A percentile compares a stretch with the other conserved stretches of the same genome.
Conservation (phyloP, 2,113 vertebrate species). For the Carollia perspicillata region DNA sequence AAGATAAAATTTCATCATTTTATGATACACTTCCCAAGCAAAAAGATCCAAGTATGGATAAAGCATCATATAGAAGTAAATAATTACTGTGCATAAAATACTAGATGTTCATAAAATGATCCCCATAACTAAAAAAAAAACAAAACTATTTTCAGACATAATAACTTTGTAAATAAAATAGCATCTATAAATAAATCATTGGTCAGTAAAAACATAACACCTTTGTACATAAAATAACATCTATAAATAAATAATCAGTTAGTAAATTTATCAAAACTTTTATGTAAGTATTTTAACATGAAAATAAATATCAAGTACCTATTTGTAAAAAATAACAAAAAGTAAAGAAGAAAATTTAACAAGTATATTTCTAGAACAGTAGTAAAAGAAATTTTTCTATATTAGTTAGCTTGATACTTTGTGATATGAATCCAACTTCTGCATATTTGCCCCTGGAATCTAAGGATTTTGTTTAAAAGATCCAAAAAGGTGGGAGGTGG, state of each 20-base stretch:
- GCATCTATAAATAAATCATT: not conserved
- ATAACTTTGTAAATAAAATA: not conserved
- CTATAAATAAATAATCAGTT: not conserved
- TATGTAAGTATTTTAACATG: not conserved
- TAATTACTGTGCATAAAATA: not conserved
- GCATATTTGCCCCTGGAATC: not conserved
- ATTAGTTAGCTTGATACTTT: not conserved
- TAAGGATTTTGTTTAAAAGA: not conserved
- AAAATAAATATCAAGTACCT: not conserved
- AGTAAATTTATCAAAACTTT: not conserved
- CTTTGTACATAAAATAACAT: not conserved
- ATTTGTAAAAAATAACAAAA: not conserved
- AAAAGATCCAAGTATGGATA: not conserved
- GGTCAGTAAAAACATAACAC: not conserved
- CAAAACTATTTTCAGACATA: not conserved
- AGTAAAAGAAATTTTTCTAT: not conserved
- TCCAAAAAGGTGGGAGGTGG: not conserved
- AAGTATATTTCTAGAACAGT: not conserved
- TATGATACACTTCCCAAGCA: not conserved
- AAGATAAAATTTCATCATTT: not conserved
- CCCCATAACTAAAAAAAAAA: not conserved
- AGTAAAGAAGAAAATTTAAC: not conserved
- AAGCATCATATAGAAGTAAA: not conserved
- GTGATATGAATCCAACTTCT: not conserved
- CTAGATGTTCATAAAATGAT: not conserved